Percentiles rank a stretch among this genome's conserved stretches.
Conservation (phyloP, 2,797 vertebrate species). For the Prunella strophiata region DNA sequence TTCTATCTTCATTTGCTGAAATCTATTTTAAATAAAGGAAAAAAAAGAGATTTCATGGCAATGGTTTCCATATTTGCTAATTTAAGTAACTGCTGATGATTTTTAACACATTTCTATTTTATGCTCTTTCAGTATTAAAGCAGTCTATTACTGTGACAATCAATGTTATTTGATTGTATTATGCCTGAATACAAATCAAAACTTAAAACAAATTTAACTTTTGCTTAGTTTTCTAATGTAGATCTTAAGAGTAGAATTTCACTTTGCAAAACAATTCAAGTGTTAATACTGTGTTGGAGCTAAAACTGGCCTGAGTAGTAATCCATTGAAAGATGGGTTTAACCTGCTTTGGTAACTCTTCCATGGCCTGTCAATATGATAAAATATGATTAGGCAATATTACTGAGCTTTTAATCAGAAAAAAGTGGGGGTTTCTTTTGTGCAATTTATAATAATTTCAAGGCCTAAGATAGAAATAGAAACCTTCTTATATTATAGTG, state of each 20-base stretch:
- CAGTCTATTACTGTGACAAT: not conserved
- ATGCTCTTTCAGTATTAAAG: not conserved
- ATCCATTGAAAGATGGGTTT: not conserved
- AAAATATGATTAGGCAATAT: not conserved
- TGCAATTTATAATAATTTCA: slow-evolving; percentile 29
- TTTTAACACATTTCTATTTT: not conserved
- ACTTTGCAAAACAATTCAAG: not conserved
- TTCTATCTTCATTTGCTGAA: not conserved
- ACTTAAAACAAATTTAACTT: not conserved
- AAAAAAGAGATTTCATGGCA: not conserved
- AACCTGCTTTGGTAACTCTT: not conserved
- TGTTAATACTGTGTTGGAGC: not conserved
- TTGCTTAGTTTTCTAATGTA: not conserved
- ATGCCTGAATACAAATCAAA: not conserved
- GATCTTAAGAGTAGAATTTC: not conserved
- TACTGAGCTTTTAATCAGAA: not conserved
- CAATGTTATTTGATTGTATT: not conserved
- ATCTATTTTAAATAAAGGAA: not conserved
- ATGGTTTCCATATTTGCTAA: not conserved
- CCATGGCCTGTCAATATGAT: not conserved
- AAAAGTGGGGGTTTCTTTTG: not conserved
- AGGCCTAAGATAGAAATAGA: slow-evolving; percentile 10
- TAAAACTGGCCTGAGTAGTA: not conserved
- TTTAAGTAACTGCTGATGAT: not conserved
- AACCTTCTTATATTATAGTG: not conserved